These are phyloP conservation scores for Poecilus cupreus DNA, from an alignment of 2,888 invertebrate genomes.

Conservation along the genomic window DNA sequence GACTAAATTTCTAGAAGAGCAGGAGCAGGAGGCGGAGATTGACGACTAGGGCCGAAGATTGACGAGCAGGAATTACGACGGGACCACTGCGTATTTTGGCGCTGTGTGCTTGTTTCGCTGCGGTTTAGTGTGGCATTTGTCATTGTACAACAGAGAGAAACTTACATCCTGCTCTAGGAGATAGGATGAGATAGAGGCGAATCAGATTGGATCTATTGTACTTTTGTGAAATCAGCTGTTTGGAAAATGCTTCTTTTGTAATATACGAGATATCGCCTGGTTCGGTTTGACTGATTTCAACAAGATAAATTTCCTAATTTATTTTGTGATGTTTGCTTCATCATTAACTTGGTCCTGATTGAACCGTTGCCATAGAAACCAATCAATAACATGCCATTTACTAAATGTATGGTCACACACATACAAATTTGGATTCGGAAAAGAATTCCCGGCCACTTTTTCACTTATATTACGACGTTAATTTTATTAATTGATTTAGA, in stretches of 20 bases:
- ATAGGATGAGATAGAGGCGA: neutral
- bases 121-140: slow-evolving; percentile 37
- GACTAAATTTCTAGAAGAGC: neutral
- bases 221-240: slow-evolving; percentile 40
- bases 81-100: slow-evolving; percentile 32
- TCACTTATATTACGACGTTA: no score
- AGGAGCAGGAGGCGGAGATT: slow-evolving; percentile 6
- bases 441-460: no score
- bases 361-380: neutral
- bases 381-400: neutral
- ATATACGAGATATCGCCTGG: slow-evolving; percentile 15
- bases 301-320: slow-evolving; percentile 31
- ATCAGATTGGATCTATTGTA: slow-evolving; percentile 31
- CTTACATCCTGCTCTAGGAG: neutral
- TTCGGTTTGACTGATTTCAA: neutral
- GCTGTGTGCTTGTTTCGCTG: slow-evolving; percentile 29
- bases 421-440: no score
- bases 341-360: slow-evolving; percentile 7
- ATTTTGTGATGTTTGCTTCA: slow-evolving; percentile 18
- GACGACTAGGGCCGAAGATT: slow-evolving; percentile 31
- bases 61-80: slow-evolving; percentile 21
- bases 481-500: no score
- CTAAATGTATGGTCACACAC: no score
- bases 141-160: slow-evolving; percentile 38
- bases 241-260: slow-evolving; percentile 30